phyloP scores from a whole-genome alignment of 2,888 invertebrate genomes.

The Calliscelio sp. region DNA sequence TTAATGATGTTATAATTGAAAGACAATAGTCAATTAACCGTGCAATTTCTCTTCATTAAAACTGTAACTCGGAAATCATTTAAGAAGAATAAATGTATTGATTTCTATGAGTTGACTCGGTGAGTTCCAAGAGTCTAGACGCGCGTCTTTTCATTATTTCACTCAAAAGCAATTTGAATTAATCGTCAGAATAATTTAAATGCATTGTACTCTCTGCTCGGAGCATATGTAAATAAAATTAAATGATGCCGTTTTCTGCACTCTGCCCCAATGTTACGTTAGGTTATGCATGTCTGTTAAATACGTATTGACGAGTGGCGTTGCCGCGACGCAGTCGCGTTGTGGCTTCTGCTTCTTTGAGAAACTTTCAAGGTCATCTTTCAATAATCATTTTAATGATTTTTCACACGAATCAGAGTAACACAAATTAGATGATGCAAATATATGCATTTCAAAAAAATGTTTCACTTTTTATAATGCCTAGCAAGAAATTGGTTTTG shows the following conservation, averaged over 20 bases:
- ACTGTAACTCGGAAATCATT: slow-evolving; percentile 36
- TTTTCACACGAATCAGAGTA: too few species aligned
- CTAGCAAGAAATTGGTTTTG: too few species aligned
- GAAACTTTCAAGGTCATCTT: slow-evolving; percentile 55
- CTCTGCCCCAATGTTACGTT: slow-evolving; percentile 28
- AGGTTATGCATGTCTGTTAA: slow-evolving; percentile 55
- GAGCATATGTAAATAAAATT: slow-evolving; percentile 32
- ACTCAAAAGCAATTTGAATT: background rate
- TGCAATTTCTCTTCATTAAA: slow-evolving; percentile 17
- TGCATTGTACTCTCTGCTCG: background rate
- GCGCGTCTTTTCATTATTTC: background rate
- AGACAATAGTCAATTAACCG: too few species aligned
- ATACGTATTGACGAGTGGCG: slow-evolving; percentile 58
- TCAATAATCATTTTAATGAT: too few species aligned
- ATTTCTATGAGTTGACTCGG: slow-evolving; percentile 17
- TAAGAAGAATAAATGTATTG: slow-evolving; percentile 54
- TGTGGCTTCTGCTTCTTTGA: slow-evolving; percentile 51
- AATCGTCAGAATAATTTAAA: slow-evolving; percentile 3
- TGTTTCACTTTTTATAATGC: too few species aligned
- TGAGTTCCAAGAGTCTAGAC: background rate
- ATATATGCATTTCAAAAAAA: too few species aligned
- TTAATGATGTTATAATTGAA: too few species aligned
- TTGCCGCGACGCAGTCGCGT: slow-evolving; percentile 64
- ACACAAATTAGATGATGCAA: too few species aligned
- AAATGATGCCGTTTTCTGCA: slow-evolving; percentile 11